Evolutionary conservation across 2,888 invertebrate genomes (phyloP).

Genomic region (Andrena minutula): DNA sequence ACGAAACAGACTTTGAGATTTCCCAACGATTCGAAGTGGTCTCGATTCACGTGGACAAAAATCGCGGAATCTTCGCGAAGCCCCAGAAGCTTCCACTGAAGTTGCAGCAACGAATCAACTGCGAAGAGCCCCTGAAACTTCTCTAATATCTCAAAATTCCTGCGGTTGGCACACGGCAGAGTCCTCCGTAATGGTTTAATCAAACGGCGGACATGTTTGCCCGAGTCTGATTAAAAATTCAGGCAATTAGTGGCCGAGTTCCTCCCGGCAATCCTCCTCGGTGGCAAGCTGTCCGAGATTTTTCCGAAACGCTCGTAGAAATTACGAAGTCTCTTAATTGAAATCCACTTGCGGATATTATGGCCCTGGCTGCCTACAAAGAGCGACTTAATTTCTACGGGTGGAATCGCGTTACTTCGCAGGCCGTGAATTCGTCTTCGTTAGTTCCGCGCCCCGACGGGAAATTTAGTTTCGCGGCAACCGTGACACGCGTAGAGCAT

Average conservation of each 20-base stretch:
- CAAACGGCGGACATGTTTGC: background rate
- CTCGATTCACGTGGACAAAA: too few species aligned
- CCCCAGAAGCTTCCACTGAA: background rate
- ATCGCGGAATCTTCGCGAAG: too few species aligned
- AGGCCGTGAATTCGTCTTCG: constrained; percentile 40
- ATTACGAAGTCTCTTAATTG: constrained; percentile 33
- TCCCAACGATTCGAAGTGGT: too few species aligned
- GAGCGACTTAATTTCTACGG: constrained; percentile 44
- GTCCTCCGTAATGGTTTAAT: background rate
- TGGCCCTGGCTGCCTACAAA: background rate
- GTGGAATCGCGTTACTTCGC: constrained; percentile 32
- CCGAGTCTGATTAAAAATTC: background rate
- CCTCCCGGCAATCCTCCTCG: too few species aligned
- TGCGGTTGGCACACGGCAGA: background rate
- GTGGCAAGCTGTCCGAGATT: too few species aligned
- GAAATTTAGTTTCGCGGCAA: constrained; percentile 35
- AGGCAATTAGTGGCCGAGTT: background rate
- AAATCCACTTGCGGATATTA: constrained; percentile 29
- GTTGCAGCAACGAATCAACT: background rate
- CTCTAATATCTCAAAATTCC: constrained; percentile 11
- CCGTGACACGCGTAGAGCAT: constrained; percentile 30
- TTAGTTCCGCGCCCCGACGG: constrained; percentile 27
- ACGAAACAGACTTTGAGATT: too few species aligned
- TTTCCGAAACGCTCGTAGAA: constrained; percentile 1
- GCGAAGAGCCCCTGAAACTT: background rate